phyloP scores from a whole-genome alignment of 2,888 invertebrate genomes.

The Troides aeacus region DNA sequence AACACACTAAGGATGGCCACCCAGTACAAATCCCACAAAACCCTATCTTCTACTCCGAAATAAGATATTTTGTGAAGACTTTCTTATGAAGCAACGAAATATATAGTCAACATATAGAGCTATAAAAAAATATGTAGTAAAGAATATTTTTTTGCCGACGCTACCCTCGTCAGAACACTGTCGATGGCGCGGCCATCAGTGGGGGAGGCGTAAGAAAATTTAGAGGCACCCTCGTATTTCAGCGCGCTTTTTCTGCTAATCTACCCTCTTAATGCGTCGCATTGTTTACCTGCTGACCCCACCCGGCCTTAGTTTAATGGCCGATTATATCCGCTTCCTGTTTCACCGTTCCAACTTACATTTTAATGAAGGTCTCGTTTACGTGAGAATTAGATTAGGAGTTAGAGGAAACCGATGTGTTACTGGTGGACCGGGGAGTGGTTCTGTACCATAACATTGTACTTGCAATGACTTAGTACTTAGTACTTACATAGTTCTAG shows the following conservation, averaged over 20 bases:
- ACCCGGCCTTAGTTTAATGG: slow-evolving; percentile 43
- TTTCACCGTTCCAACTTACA: slow-evolving; percentile 44
- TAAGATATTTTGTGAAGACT: too few species aligned
- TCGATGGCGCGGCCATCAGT: slow-evolving; percentile 70
- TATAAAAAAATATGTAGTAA: too few species aligned
- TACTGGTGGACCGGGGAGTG: too few species aligned
- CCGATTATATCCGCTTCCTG: slow-evolving; percentile 39
- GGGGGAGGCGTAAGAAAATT: slow-evolving; percentile 77
- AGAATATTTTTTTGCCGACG: slow-evolving; percentile 43
- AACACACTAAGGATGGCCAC: too few species aligned
- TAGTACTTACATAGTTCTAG: too few species aligned
- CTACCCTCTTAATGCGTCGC: slow-evolving; percentile 77
- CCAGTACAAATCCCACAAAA: too few species aligned
- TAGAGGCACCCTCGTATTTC: slow-evolving; percentile 77
- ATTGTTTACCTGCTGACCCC: slow-evolving; percentile 79
- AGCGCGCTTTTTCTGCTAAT: slow-evolving; percentile 74
- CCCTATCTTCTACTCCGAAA: too few species aligned
- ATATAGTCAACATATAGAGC: too few species aligned
- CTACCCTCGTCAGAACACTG: slow-evolving; percentile 69
- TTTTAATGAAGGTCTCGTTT: slow-evolving; percentile 25
- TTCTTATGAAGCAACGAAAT: too few species aligned
- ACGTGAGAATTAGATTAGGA: slow-evolving; percentile 16
- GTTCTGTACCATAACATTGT: too few species aligned
- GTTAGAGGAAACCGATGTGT: too few species aligned
- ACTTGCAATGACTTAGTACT: too few species aligned